These are phyloP conservation scores for Ambastaia sidthimunki DNA, from an alignment of 2,797 vertebrate species.

Conservation along the genomic window DNA sequence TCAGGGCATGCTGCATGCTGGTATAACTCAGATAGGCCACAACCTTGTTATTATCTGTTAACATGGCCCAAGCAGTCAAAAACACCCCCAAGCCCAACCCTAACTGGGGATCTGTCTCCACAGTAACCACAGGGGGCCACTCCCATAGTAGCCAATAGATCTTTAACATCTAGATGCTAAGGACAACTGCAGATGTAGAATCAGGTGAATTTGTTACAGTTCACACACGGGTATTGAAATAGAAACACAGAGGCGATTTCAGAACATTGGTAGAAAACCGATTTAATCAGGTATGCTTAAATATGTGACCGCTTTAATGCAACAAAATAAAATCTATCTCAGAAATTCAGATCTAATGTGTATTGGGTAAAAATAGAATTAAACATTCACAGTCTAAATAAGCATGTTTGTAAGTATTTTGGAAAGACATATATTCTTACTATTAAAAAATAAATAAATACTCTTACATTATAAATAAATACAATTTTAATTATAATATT, in stretches of 20 bases:
- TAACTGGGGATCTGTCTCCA: slow-evolving; percentile 61
- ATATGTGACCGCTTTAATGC: not conserved
- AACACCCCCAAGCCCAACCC: slow-evolving; percentile 69
- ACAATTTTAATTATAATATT: not conserved
- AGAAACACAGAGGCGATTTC: slow-evolving; percentile 1
- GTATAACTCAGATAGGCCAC: slow-evolving; percentile 67
- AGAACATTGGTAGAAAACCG: not conserved
- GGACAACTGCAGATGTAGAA: slow-evolving; percentile 21
- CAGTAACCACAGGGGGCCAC: slow-evolving; percentile 53
- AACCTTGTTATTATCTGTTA: slow-evolving; percentile 73
- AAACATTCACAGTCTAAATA: too few relatives aligned
- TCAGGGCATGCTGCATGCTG: slow-evolving; percentile 55
- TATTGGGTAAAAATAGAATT: not conserved
- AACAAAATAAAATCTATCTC: not conserved
- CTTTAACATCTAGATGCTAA: slow-evolving; percentile 8
- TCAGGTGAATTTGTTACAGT: slow-evolving; percentile 25
- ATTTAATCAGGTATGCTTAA: not conserved
- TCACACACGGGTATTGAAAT: not conserved
- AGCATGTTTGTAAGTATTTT: too few relatives aligned
- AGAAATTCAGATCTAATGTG: not conserved
- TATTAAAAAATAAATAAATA: too few relatives aligned
- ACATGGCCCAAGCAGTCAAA: slow-evolving; percentile 61
- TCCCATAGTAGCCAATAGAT: slow-evolving; percentile 25
- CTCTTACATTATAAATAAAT: not conserved
- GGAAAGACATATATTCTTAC: too few relatives aligned